phyloP scores from a whole-genome alignment of 35 echinoderm and acorn worm genomes.

The Patiria miniata region DNA sequence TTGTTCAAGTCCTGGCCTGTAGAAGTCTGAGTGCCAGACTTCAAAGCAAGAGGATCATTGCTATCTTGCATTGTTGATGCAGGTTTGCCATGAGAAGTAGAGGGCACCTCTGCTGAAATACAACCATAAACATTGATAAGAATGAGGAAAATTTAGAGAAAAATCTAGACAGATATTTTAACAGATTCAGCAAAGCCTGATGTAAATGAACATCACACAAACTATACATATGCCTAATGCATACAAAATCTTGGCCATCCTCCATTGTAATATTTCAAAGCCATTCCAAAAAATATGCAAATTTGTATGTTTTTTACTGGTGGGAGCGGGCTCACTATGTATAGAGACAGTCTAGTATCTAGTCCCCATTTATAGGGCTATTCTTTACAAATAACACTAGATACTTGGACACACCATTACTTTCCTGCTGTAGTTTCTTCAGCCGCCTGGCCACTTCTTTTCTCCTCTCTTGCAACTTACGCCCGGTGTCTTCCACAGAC shows the following conservation, averaged over 20 bases:
- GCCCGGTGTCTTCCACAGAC: slow-evolving; percentile 74
- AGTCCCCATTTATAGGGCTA: neutral
- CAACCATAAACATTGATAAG: neutral
- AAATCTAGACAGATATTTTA: too few species aligned
- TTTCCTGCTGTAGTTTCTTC: slow-evolving; percentile 46
- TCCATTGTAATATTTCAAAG: too few species aligned
- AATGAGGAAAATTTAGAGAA: too few species aligned
- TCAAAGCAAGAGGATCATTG: neutral
- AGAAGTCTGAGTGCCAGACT: neutral
- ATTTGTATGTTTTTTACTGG: too few species aligned
- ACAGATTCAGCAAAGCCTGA: too few species aligned
- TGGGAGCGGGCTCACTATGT: neutral
- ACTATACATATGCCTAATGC: too few species aligned
- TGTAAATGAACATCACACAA: too few species aligned
- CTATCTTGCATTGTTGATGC: neutral
- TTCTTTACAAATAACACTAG: neutral
- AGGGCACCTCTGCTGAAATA: neutral
- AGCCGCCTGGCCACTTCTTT: slow-evolving; percentile 71
- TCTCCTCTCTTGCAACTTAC: slow-evolving; percentile 80
- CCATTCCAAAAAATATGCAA: too few species aligned
- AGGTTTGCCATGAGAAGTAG: neutral
- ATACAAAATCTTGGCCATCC: too few species aligned
- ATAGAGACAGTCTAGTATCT: neutral
- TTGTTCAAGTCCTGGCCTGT: neutral
- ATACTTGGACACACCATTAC: neutral